Evolutionary conservation across 2,888 invertebrate genomes (phyloP).

Genomic region (Chromoteleia sp.): DNA sequence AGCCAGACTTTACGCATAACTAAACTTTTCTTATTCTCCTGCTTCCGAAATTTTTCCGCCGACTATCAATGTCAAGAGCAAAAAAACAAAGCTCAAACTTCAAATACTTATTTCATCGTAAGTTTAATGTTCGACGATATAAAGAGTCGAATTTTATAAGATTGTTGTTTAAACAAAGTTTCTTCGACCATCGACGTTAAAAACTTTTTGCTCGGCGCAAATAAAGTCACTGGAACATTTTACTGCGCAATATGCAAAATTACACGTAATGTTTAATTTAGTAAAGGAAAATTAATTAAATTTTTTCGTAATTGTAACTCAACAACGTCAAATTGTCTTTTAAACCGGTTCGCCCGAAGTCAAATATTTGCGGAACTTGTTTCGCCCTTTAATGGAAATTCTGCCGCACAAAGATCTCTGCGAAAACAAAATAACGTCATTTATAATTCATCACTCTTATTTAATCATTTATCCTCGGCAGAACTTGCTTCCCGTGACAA

Average conservation of each 20-base stretch:
- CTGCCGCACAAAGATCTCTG: background rate
- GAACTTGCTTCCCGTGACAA: constrained; percentile 5
- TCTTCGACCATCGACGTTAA: background rate
- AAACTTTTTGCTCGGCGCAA: background rate
- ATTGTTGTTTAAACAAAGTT: background rate
- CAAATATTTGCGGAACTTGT: background rate
- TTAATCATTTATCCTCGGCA: constrained; percentile 13
- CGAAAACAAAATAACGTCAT: background rate
- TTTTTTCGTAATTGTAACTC: background rate
- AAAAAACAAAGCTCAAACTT: background rate
- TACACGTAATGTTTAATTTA: background rate
- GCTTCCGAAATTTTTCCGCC: background rate
- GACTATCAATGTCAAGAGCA: background rate
- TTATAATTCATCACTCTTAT: background rate
- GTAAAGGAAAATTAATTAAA: constrained; percentile 22
- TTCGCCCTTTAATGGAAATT: background rate
- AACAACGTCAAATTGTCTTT: background rate
- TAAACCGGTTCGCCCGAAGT: too few relatives aligned
- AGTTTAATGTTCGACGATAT: background rate
- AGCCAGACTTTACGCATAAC: background rate
- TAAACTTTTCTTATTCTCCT: background rate
- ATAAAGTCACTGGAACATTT: background rate
- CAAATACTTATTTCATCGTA: background rate
- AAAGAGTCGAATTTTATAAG: background rate
- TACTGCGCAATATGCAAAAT: background rate